A percentile compares a stretch with the other conserved stretches of the same genome.
Conservation (phyloP, 2,113 vertebrate species). For the Archilochus colubris region DNA sequence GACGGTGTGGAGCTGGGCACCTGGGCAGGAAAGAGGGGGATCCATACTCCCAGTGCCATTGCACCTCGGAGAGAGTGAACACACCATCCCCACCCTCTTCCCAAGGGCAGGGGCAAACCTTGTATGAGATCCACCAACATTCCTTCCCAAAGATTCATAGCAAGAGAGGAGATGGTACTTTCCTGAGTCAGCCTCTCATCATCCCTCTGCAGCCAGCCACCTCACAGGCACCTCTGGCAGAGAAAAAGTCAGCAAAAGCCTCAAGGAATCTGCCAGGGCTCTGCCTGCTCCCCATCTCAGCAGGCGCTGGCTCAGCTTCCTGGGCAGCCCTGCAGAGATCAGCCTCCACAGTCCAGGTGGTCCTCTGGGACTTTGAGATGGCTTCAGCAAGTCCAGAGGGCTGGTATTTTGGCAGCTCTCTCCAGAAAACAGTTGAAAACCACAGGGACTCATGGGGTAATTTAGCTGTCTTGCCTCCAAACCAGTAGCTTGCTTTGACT, state of each 20-base stretch:
- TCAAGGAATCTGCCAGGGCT: not conserved
- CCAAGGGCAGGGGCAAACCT: not conserved
- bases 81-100: not conserved
- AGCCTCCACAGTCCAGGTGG: not conserved
- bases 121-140: not conserved
- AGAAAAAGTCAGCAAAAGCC: not conserved
- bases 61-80: not conserved
- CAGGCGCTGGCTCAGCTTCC: not conserved
- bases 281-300: not conserved
- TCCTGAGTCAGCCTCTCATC: not conserved
- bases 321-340: not conserved
- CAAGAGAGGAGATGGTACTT: not conserved
- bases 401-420: not conserved
- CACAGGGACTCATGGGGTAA: not conserved
- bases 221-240: not conserved
- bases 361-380: not conserved
- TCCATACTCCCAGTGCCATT: not conserved
- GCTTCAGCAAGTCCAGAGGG: not conserved
- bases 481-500: slow-evolving; percentile 5
- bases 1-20: not conserved
- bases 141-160: not conserved
- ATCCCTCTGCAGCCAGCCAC: not conserved
- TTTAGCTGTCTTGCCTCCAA: slow-evolving; percentile 21
- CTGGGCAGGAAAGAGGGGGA: not conserved
- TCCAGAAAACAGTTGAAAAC: not conserved